Evolutionary conservation across 2,113 vertebrate species (phyloP), one percentile per base, ranked within the genome.

Genomic region (Periophthalmus modestus): DNA sequence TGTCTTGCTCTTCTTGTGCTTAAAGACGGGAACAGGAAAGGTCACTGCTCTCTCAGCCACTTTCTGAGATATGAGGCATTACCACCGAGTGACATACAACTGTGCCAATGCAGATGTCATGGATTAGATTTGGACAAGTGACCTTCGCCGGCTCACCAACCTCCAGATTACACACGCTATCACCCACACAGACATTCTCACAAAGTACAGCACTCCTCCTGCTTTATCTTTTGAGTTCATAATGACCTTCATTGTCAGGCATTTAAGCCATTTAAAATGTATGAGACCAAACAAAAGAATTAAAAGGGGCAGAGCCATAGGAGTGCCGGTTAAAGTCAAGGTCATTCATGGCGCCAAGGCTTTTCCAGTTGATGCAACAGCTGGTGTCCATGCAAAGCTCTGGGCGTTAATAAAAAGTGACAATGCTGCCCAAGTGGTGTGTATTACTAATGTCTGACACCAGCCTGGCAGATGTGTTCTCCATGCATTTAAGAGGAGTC

Each of bases 321-420:
- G 82, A 93, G 84, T 48, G 48, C 83, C 76, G 88, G 92, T 91
- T 92, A 92, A 95, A 95, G 94, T 96, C 96, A 97, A 97, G 95
- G 96, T 98, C 96, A 96, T 87, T 82, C 83, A 93, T 92, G 93
- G 87, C 93, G 90, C 88, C 91, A 87, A 92, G 89, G 87, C 90
- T 89, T 88, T 83, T 88, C 78, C 85, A 86, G 85, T 90, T 94
- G 95, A 95, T 93, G 93, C 94, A 97, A 97, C 94, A 95, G 93
- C 94, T 98, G 95, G 95, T 95, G 94, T 94, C 91, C 94, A 94
- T 94, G 94, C 94, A 95, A 94, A 96, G 94, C 93, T 94, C 92
- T 89, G 91, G 84, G 86, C 86, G 88, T 91, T 94, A 93, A 94
- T 94, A 93, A 92, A 92, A 93, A 93, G 92, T 93, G 93, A 94